Evolutionary conservation across 2,797 vertebrate species (phyloP).

Genomic region (Tamandua tetradactyla): DNA sequence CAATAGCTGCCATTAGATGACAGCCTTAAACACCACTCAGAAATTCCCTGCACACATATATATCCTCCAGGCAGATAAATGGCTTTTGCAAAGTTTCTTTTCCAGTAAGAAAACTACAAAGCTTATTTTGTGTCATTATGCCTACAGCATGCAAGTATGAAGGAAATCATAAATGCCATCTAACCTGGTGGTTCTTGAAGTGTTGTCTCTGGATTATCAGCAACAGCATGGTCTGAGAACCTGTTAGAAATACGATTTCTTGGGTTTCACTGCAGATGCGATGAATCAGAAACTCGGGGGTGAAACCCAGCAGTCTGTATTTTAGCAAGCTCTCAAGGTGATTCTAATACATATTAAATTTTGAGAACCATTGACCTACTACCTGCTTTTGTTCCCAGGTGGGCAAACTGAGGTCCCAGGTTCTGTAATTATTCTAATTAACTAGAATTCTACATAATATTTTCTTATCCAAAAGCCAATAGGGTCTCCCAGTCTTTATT

Average conservation of each 20-base stretch:
- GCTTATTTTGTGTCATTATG: constrained; percentile 43
- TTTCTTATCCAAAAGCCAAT: background rate
- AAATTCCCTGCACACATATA: constrained; percentile 70
- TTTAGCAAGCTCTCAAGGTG: background rate
- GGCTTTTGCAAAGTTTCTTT: constrained; percentile 66
- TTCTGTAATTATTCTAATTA: background rate
- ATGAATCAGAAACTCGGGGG: background rate
- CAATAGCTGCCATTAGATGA: constrained; percentile 75
- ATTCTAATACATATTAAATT: background rate
- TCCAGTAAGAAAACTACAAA: constrained; percentile 40
- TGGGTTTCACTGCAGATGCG: background rate
- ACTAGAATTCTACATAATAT: background rate
- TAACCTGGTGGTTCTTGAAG: background rate
- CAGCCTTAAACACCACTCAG: constrained; percentile 65
- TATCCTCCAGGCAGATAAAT: constrained; percentile 68
- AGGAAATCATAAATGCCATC: constrained; percentile 42
- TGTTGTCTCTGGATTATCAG: background rate
- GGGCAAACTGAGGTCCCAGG: background rate
- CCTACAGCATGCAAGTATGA: background rate
- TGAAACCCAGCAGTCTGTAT: background rate
- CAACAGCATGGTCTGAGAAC: background rate
- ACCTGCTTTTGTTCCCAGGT: background rate
- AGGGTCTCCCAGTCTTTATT: background rate
- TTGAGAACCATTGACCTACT: background rate
- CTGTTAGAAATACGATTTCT: background rate